Evolutionary conservation across 2,888 invertebrate species (phyloP).

Genomic region (Slavum lentiscoides): DNA sequence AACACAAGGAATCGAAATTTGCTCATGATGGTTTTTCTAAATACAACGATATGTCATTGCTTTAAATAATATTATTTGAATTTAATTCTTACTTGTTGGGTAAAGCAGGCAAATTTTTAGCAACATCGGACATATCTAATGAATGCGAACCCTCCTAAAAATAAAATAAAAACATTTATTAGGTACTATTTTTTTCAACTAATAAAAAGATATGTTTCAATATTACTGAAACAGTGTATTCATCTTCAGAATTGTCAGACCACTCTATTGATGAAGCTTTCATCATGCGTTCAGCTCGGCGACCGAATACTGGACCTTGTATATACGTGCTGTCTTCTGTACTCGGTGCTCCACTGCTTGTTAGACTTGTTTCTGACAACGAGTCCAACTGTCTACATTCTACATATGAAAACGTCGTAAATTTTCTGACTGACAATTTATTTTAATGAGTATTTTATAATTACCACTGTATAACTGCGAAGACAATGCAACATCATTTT

Average conservation of each 20-base stretch:
- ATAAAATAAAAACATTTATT: not conserved
- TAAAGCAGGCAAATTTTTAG: constrained; percentile 17
- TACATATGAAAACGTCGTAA: not conserved
- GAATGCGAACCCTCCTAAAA: constrained; percentile 44
- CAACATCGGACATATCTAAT: constrained; percentile 37
- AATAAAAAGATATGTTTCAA: not conserved
- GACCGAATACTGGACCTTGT: constrained; percentile 48
- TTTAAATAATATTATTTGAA: not conserved
- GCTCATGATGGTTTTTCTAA: too few species aligned
- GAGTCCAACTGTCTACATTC: constrained; percentile 40
- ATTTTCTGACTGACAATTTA: not conserved
- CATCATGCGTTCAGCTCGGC: constrained; percentile 54
- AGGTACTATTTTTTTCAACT: not conserved
- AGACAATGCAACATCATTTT: constrained; percentile 30
- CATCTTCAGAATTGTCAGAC: constrained; percentile 51
- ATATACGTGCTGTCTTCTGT: constrained; percentile 37
- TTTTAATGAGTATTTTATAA: not conserved
- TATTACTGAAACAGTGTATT: constrained; percentile 36
- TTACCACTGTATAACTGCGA: constrained; percentile 30
- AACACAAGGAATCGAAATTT: too few species aligned
- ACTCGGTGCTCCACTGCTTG: constrained; percentile 47
- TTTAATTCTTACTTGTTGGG: constrained; percentile 17
- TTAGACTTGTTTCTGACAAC: constrained; percentile 48
- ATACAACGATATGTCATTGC: too few species aligned
- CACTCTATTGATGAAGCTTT: constrained; percentile 49